phyloP scores from a whole-genome alignment of 1,140 invertebrate species.

The Reticulitermes speratus region DNA sequence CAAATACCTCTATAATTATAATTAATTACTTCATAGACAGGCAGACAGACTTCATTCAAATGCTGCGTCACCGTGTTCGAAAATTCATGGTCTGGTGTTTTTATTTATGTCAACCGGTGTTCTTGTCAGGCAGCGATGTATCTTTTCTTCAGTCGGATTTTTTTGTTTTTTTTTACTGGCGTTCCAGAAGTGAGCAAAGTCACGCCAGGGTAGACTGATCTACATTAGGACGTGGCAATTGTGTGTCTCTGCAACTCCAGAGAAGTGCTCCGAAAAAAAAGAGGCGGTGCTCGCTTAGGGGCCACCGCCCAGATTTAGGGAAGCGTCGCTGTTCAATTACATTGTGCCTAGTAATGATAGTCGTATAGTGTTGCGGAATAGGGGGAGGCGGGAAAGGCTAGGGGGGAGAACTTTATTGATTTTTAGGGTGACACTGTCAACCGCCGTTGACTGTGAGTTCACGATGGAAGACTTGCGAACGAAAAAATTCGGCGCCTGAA shows the following conservation, averaged over 20 bases:
- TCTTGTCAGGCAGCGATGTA: background rate
- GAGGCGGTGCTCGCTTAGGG: slow-evolving; percentile 35
- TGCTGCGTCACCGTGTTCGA: background rate
- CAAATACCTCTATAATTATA: slow-evolving; percentile 30
- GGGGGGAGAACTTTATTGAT: slow-evolving; percentile 61
- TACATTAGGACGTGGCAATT: slow-evolving; percentile 29
- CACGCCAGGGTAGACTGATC: slow-evolving; percentile 26
- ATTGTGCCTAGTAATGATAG: slow-evolving; percentile 40
- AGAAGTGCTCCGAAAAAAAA: slow-evolving; percentile 30
- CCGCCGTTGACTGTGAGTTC: slow-evolving; percentile 49
- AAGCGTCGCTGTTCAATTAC: slow-evolving; percentile 39
- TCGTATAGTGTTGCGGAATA: slow-evolving; percentile 38
- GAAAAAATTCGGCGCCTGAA: slow-evolving; percentile 42
- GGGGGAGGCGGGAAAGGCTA: slow-evolving; percentile 48
- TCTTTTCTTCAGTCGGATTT: background rate
- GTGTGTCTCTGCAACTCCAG: slow-evolving; percentile 25
- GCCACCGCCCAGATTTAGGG: slow-evolving; percentile 36
- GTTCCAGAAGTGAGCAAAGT: slow-evolving; percentile 25
- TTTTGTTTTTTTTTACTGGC: slow-evolving; percentile 10
- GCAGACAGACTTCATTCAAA: slow-evolving; percentile 33
- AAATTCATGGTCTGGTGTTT: background rate
- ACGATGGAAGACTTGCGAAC: slow-evolving; percentile 51
- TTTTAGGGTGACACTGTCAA: slow-evolving; percentile 66
- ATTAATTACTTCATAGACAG: slow-evolving; percentile 42
- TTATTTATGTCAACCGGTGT: background rate